Base-by-base conservation (phyloP, 2,113 vertebrate genomes). In the Dissostichus mawsoni region DNA sequence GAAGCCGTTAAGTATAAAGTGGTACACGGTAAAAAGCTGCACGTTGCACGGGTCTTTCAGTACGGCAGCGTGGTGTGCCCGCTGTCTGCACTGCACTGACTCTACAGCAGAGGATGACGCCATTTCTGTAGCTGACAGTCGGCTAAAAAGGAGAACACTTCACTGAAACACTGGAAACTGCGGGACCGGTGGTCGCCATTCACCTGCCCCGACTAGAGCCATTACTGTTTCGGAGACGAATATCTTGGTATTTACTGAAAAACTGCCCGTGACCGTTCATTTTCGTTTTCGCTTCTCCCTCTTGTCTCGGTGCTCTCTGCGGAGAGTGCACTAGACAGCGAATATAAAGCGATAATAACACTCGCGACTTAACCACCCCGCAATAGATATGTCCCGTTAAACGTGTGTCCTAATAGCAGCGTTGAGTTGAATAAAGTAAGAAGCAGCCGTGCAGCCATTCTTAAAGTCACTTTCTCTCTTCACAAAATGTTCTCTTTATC, bases 71-170 rank as follows among this genome's bases (percentile, higher is more conserved):
- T 71, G 81, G 78, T 75, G 86, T 33, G 69, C 65, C 76, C 12
- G 71, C 89, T 75, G 86, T 82, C 90, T 92, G 90, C 90, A 76
- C 86, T 44, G 93, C 89, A 88, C 90, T 16, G 85, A 82, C 90
- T 78, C 87, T 76, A 92, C 92, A 85, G 92, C 92, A 87, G 87
- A 86, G 91, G 91, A 94, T 95, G 95, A 96, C 95, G 95, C 94
- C 94, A 96, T 96, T 96, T 94, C 94, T 93, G 88, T 83, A 77
- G 85, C 93, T 89, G 90, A 92, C 88, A 90, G 87, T 85, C 85
- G 82, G 84, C 53, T 58, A 61, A 72, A 82, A 74, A 59, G 56
- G 53, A 81, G 69, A 76, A 64, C 83, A 88, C 76, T 81, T 69
- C 56, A 45, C 65, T 62, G 58, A 55, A 83, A 80, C 67, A 45